Conservation (phyloP, 23 tunicate genomes). For the Ascidia mentula region DNA sequence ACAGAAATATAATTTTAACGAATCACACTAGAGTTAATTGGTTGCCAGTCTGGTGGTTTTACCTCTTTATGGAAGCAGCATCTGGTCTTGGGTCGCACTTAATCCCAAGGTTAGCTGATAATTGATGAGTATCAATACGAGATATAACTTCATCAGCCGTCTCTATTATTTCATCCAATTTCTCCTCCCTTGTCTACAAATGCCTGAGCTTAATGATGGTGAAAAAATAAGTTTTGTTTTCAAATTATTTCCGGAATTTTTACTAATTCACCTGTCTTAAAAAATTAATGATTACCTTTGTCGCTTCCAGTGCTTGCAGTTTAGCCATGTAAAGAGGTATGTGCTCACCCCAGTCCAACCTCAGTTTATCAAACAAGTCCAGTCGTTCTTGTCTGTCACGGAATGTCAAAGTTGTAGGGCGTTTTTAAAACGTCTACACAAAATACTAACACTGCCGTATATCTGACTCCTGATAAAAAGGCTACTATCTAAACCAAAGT, state of each 20-base stretch:
- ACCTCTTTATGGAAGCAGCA: conserved; percentile 66
- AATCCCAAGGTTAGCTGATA: conserved; percentile 60
- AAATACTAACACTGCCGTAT: too few relatives aligned
- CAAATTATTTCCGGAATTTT: background rate
- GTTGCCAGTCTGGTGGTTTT: too few relatives aligned
- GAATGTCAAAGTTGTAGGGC: background rate
- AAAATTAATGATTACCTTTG: conserved; percentile 43
- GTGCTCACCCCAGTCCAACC: conserved; percentile 70
- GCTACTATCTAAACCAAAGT: too few relatives aligned
- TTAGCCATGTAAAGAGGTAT: conserved; percentile 76
- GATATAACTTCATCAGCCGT: conserved; percentile 55
- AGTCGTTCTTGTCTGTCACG: conserved; percentile 43
- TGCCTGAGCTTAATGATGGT: background rate
- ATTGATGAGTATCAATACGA: conserved; percentile 36
- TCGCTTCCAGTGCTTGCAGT: conserved; percentile 52
- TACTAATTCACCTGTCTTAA: background rate
- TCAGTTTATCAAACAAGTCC: conserved; percentile 52
- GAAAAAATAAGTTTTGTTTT: background rate
- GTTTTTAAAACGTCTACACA: too few relatives aligned
- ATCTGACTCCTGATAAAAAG: too few relatives aligned
- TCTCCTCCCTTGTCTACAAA: conserved; percentile 15
- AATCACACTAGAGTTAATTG: too few relatives aligned
- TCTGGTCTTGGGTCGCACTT: conserved; percentile 83
- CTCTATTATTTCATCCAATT: conserved; percentile 51
- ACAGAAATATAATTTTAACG: too few relatives aligned